Base-by-base conservation (phyloP, 2,888 invertebrate genomes). In the Itoplectis maculator region DNA sequence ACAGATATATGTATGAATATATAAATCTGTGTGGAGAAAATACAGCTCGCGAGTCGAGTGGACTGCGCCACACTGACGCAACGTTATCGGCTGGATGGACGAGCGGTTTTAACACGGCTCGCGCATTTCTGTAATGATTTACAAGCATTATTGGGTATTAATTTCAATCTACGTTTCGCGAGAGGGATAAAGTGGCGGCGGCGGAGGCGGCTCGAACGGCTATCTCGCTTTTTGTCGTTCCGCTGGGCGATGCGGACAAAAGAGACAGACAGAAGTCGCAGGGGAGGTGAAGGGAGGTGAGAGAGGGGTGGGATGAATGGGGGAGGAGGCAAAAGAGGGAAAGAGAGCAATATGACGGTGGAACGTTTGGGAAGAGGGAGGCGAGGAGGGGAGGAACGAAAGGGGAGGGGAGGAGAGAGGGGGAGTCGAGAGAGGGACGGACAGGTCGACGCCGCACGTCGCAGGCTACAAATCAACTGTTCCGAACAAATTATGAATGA, bases 401-500 rank as follows among this genome's bases (percentile, higher is more conserved):
- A 78, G 83, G 77, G 82, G 83, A n/a, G n/a, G n/a, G n/a, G 81
- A 40, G 72, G 72, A 68, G 68, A 75, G 23, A 11, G 35, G 69
- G 75, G 61, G 65, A 63, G 85, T 76, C 63, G 40, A 73, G 82
- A 78, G 83, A 79, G 82, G 83, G 85, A 83, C 81, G 82, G 91
- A 91, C 87, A 88, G 90, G 87, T 89, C 90, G 91, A 91, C 90
- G 91, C 90, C 90, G 90, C 90, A 90, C 91, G 89, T 91, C 90
- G 90, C 88, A 86, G 87, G 89, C 92, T 91, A 92, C 91, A 92
- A 92, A 92, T 92, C 92, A 92, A 92, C 90, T 89, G 88, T 90
- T 90, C 89, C 86, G 91, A 92, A 92, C 92, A 92, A 92, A 92
- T 92, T 92, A 92, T 92, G 92, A 92, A 92, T 92, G 92, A 92